Evolutionary conservation across 1,140 invertebrate genomes (phyloP), one percentile per base, ranked within the genome.

Genomic region (Drusus annulatus): DNA sequence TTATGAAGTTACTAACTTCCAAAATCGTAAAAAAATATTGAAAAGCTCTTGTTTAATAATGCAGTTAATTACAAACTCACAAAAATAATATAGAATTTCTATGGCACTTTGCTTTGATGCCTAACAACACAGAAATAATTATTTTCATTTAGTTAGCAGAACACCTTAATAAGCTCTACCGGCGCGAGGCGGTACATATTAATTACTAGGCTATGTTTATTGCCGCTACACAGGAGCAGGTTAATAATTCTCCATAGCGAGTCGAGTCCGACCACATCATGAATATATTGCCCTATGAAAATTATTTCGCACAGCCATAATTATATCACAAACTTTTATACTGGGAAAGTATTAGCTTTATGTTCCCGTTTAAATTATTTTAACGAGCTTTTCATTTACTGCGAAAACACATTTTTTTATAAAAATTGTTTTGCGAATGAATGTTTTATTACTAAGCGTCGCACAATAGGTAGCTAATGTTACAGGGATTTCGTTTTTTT

Each of bases 151-250:
- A 68, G 25, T 62, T 25, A 28, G 25, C 52, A 31, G 51, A 69
- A 58, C 28, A 78, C 76, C 62, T 78, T 78, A 78, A 58, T 45
- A 65, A 78, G 65, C 63, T 54, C 31, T n/a, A 58, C 76, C 65
- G 16, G 52, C 25, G 23, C 23, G 21, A 19, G 36, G 65, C 25
- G 23, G 54, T 51, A 31, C 31, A 17, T 69, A 69, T 69, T 69
- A 69, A 58, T 78, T 78, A 60, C 50, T 71, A 45, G 16, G 65
- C 76, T 63, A 31, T 54, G 76, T 65, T 78, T 78, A 78, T 71
- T 52, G 76, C 76, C 45, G 63, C 76, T 31, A 78, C 76, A 63
- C 65, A 77, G 76, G 76, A 21, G 63, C 65, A 15, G 10, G 51
- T 60, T 28, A 63, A 65, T 77, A 77, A 77, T 51, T 4, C 56